Evolutionary conservation across 2,797 vertebrate species (phyloP).

Genomic region (Trichosurus vulpecula): DNA sequence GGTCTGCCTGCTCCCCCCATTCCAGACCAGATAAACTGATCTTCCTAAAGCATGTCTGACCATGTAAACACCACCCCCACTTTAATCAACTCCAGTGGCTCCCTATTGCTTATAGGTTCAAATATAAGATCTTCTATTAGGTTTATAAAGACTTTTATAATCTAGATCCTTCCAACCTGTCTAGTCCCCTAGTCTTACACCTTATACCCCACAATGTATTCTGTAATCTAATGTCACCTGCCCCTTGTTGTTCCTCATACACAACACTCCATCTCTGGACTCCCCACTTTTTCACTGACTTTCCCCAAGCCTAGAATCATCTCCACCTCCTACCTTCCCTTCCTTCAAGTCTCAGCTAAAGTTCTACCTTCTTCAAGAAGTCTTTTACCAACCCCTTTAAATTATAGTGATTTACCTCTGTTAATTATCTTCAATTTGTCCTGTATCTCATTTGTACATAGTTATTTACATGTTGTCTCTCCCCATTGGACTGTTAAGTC

Average conservation of each 20-base stretch:
- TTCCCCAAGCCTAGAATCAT: background rate
- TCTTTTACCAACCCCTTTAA: background rate
- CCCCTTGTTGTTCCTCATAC: background rate
- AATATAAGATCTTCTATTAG: background rate
- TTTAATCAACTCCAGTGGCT: background rate
- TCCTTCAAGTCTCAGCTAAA: background rate
- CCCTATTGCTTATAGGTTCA: background rate
- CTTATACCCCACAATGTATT: background rate
- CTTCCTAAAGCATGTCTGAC: background rate
- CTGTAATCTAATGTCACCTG: background rate
- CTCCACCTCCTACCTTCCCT: background rate
- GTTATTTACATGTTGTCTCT: background rate
- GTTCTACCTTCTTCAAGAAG: background rate
- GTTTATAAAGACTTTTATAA: background rate
- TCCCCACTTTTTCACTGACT: background rate
- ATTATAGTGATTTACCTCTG: background rate
- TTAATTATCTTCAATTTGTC: background rate
- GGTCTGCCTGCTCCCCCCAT: background rate
- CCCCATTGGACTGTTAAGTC: background rate
- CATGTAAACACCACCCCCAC: background rate
- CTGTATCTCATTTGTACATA: background rate
- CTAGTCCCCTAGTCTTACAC: background rate
- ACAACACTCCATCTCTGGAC: background rate
- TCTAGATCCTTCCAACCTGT: background rate
- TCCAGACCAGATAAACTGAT: background rate